Evolutionary conservation across 2,797 vertebrate species (phyloP).

Genomic region (Siniperca scherzeri): DNA sequence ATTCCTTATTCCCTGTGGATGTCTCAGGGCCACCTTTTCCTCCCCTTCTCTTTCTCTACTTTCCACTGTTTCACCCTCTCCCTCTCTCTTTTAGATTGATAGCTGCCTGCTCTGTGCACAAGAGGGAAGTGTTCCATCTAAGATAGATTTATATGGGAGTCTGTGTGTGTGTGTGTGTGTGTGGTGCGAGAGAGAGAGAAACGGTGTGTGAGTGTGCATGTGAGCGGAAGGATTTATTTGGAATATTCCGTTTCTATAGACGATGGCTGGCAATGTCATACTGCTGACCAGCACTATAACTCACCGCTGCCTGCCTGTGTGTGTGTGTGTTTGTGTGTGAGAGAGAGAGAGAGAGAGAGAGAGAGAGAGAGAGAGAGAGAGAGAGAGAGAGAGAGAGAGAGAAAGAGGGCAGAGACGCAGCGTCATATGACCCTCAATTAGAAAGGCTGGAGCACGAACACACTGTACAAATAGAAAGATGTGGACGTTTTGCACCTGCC

Average conservation of each 20-base stretch:
- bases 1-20: constrained; percentile 48
- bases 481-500: constrained; percentile 19
- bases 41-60: constrained; percentile 42
- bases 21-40: constrained; percentile 49
- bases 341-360: background rate
- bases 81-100: constrained; percentile 67
- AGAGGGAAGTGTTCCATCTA: constrained; percentile 71
- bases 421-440: constrained; percentile 27
- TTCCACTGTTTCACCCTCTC: constrained; percentile 32
- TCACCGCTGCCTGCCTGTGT: constrained; percentile 48
- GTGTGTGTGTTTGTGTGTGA: background rate
- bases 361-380: background rate
- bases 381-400: background rate
- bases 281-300: constrained; percentile 76
- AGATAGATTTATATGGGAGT: constrained; percentile 62
- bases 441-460: constrained; percentile 6
- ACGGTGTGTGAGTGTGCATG: constrained; percentile 26
- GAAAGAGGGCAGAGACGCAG: background rate
- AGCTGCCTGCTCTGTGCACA: constrained; percentile 63
- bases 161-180: constrained; percentile 18
- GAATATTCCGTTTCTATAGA: constrained; percentile 73
- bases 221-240: constrained; percentile 73
- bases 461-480: constrained; percentile 15
- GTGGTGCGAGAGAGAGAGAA: background rate
- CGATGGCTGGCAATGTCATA: constrained; percentile 70